Evolutionary conservation across 2,113 vertebrate genomes (phyloP).

Genomic region (Perca fluviatilis): DNA sequence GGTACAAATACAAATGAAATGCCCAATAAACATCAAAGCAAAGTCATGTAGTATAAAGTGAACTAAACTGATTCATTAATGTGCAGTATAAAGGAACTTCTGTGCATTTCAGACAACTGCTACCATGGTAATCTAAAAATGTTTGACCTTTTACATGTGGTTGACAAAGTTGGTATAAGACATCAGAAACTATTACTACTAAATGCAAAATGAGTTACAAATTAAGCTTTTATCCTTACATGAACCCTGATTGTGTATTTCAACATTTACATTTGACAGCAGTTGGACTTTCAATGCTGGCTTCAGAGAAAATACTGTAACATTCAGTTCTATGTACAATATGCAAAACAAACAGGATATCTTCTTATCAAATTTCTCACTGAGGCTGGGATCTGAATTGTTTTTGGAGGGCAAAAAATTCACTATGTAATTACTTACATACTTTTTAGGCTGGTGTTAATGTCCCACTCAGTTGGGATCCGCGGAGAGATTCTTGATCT

Average conservation of each 20-base stretch:
- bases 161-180: background rate
- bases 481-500: background rate
- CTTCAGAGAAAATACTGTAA: conserved; percentile 43
- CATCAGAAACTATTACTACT: background rate
- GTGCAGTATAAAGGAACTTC: background rate
- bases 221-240: background rate
- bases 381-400: background rate
- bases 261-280: conserved; percentile 14
- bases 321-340: conserved; percentile 27
- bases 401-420: background rate
- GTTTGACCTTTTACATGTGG: background rate
- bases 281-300: conserved; percentile 22
- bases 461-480: background rate
- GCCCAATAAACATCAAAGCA: background rate
- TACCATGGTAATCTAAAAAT: background rate
- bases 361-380: background rate
- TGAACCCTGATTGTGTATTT: conserved; percentile 25
- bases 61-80: background rate
- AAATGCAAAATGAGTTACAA: background rate
- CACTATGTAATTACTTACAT: background rate
- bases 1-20: conserved; percentile 12
- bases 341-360: background rate
- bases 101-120: background rate
- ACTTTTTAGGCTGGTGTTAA: conserved; percentile 1
- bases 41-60: background rate